Base-by-base conservation (phyloP, 1,140 invertebrate genomes). In the Limonius californicus region DNA sequence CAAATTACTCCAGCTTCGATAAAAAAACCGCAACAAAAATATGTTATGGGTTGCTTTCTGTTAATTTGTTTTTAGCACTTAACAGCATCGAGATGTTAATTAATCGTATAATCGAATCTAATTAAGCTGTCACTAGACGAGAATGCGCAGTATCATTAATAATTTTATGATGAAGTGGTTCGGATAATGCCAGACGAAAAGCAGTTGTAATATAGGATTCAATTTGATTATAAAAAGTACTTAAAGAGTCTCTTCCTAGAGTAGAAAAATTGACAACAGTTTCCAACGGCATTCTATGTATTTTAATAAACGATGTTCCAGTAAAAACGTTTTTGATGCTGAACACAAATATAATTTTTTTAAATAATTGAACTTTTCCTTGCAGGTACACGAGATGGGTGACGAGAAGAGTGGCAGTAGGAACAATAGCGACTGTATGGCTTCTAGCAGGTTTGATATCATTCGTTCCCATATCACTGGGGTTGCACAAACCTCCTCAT, bases 391-490 rank as follows among this genome's bases (percentile, higher is more conserved):
- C 94, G 8, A 86, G 91, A 54, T 97, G 91, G 90, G 94, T 98
- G 72, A 97, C 91, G 15, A 86, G 91, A 66, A 83, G 87, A 69
- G 87, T 94, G 61, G 91, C 94, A 19, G 84, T 92, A 59, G 82
- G 84, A 16, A 89, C 90, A 19, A 96, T 97, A 68, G 88, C 86
- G 16, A 82, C 87, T 54, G 93, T 98, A 62, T 98, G 95, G 95
- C 78, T 97, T 45, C 76, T 97, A 58, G 94, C 94, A 27, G 92
- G 85, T 11, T 84, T 96, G 30, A 92, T 97, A 65, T 97, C 94
- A 57, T 98, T 98, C 79, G 86, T 98, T 61, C 97, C 97, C 57
- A 97, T 99, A 70, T 94, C 92, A 35, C 80, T 98, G 68, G 94
- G 91, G 15, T 88, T 96, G 69, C 95, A 97, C 79, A 84, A 88